Conservation (phyloP, 2,888 invertebrate genomes). For the Nomada ruficornis region DNA sequence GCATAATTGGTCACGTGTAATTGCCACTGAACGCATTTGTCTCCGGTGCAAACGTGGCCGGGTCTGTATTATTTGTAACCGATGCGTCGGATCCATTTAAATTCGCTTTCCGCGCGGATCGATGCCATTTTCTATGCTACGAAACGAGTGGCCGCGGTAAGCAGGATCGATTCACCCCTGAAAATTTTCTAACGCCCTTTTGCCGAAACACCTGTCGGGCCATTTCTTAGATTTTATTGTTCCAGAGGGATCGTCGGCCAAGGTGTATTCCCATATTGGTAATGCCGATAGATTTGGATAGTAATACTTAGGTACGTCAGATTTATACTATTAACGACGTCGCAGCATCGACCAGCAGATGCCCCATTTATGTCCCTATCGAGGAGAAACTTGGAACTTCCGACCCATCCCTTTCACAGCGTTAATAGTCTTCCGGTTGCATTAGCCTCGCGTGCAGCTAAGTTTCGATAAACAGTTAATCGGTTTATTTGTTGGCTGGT, state of each 20-base stretch:
- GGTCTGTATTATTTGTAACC: slow-evolving; percentile 36
- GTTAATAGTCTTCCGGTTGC: slow-evolving; percentile 3
- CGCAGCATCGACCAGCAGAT: not conserved
- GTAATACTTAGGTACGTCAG: not conserved
- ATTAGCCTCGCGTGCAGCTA: slow-evolving; percentile 13
- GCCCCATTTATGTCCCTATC: not conserved
- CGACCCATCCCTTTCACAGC: not conserved
- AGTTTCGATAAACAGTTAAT: slow-evolving; percentile 39
- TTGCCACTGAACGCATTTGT: slow-evolving; percentile 30
- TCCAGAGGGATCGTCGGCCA: no score
- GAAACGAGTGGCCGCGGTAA: not conserved
- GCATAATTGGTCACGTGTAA: slow-evolving; percentile 47
- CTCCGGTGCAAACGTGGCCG: not conserved
- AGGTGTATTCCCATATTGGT: not conserved
- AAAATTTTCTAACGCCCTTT: slow-evolving; percentile 6
- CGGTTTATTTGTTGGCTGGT: slow-evolving; percentile 27
- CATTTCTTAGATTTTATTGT: not conserved
- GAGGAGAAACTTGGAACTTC: slow-evolving; percentile 9
- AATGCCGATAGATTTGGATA: not conserved
- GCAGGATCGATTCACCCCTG: not conserved
- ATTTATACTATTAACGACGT: not conserved
- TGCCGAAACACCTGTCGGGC: slow-evolving; percentile 7
- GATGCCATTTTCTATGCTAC: not conserved
- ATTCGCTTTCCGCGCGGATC: slow-evolving; percentile 36
- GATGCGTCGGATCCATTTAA: slow-evolving; percentile 42